Evolutionary conservation across 2,888 invertebrate genomes (phyloP).

Genomic region (Biston stratarius): DNA sequence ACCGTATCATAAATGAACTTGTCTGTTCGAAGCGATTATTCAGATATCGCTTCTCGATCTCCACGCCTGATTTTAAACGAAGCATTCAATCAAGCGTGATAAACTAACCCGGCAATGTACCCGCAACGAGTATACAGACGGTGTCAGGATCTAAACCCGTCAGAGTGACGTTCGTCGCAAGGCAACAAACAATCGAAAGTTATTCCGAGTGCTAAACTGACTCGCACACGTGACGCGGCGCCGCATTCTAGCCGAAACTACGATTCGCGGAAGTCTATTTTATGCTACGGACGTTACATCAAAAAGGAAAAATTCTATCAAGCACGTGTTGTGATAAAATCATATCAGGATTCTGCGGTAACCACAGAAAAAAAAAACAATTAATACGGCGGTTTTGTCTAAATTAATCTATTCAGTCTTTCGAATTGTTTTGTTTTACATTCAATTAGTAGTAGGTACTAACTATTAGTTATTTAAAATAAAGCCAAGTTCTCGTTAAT

Average conservation of each 20-base stretch:
- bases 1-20: constrained; percentile 23
- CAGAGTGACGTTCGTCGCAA: constrained; percentile 66
- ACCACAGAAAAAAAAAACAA: too few species aligned
- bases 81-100: constrained; percentile 8
- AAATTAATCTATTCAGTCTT: too few species aligned
- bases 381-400: too few species aligned
- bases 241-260: constrained; percentile 70
- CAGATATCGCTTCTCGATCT: background rate
- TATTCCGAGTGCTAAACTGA: constrained; percentile 82
- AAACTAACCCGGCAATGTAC: constrained; percentile 52
- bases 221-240: constrained; percentile 70
- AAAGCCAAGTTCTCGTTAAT: too few species aligned
- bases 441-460: too few species aligned
- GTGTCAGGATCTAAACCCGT: constrained; percentile 75
- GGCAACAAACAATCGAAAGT: constrained; percentile 81
- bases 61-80: constrained; percentile 23
- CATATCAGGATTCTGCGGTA: too few species aligned
- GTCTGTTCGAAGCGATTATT: constrained; percentile 4
- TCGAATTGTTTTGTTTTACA: too few species aligned
- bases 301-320: background rate
- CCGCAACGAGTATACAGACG: constrained; percentile 62
- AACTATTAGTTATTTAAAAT: too few species aligned
- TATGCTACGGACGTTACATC: constrained; percentile 7
- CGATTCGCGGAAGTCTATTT: constrained; percentile 67
- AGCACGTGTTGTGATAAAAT: too few species aligned